Evolutionary conservation across 1,140 invertebrate species (phyloP).

Genomic region (Drosophila saltans): DNA sequence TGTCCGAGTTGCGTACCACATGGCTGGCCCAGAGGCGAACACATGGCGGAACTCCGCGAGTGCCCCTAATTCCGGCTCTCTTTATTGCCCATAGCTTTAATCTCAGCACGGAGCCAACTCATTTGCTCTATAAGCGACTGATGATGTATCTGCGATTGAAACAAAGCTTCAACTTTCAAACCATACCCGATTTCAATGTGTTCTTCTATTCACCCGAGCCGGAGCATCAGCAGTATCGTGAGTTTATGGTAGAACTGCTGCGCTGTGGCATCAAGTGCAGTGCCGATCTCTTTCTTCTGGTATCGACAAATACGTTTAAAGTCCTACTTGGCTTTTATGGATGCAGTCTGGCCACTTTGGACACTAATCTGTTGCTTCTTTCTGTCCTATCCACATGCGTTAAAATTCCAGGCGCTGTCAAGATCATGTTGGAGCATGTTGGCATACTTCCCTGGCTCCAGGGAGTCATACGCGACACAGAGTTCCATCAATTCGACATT

Average conservation of each 20-base stretch:
- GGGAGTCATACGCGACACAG: slow-evolving; percentile 59
- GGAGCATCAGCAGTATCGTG: slow-evolving; percentile 85
- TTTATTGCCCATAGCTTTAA: slow-evolving; percentile 87
- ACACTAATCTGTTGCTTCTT: slow-evolving; percentile 85
- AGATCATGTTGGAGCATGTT: slow-evolving; percentile 86
- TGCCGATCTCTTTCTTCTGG: slow-evolving; percentile 85
- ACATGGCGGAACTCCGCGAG: slow-evolving; percentile 83
- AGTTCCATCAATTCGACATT: slow-evolving; percentile 81
- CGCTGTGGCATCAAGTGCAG: slow-evolving; percentile 86
- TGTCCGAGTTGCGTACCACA: slow-evolving; percentile 70
- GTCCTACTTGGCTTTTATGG: slow-evolving; percentile 85
- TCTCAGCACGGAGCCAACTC: slow-evolving; percentile 85
- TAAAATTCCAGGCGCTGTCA: slow-evolving; percentile 85
- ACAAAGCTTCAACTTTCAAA: slow-evolving; percentile 86
- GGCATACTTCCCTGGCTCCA: slow-evolving; percentile 87
- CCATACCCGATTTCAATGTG: slow-evolving; percentile 89
- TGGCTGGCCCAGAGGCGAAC: slow-evolving; percentile 74
- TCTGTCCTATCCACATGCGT: slow-evolving; percentile 85
- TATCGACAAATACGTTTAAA: slow-evolving; percentile 86
- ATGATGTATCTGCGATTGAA: slow-evolving; percentile 88
- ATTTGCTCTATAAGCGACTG: slow-evolving; percentile 86
- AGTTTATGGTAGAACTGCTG: slow-evolving; percentile 88
- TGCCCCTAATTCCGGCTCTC: slow-evolving; percentile 85
- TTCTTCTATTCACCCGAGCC: slow-evolving; percentile 87
- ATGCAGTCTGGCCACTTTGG: slow-evolving; percentile 60